Conservation (phyloP, 2,888 invertebrate genomes). For the Leptodirus hochenwartii region DNA sequence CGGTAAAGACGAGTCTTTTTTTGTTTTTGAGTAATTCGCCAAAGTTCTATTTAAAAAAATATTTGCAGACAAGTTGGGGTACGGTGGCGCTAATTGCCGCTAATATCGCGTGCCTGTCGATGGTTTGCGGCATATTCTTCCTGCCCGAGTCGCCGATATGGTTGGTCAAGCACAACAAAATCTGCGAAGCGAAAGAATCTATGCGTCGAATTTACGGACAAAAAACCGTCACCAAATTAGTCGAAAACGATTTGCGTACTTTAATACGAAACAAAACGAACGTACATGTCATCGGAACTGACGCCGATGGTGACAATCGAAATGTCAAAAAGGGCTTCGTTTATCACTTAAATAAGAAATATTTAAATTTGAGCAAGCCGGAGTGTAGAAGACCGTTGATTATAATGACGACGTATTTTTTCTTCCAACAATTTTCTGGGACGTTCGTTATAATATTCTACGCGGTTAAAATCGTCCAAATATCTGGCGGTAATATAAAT, state of each 20-base stretch:
- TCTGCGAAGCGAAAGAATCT: slow-evolving; percentile 27
- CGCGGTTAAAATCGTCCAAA: slow-evolving; percentile 31
- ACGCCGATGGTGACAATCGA: neutral
- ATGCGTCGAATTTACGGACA: slow-evolving; percentile 27
- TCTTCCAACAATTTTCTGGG: slow-evolving; percentile 39
- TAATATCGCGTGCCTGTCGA: slow-evolving; percentile 26
- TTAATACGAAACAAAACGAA: slow-evolving; percentile 16
- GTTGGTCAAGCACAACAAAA: slow-evolving; percentile 29
- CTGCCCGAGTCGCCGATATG: slow-evolving; percentile 37
- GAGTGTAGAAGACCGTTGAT: slow-evolving; percentile 29
- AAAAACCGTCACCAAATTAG: slow-evolving; percentile 14
- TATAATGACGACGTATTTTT: slow-evolving; percentile 31
- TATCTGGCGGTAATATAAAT: slow-evolving; percentile 29
- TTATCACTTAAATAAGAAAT: too few relatives aligned
- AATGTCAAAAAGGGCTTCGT: too few relatives aligned
- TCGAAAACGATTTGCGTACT: slow-evolving; percentile 19
- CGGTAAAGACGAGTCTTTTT: slow-evolving; percentile 21
- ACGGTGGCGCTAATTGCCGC: slow-evolving; percentile 26
- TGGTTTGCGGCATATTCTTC: slow-evolving; percentile 23
- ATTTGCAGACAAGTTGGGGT: slow-evolving; percentile 29
- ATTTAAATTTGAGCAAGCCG: slow-evolving; percentile 23
- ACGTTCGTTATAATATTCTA: slow-evolving; percentile 36
- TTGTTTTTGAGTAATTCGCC: neutral
- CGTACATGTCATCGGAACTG: slow-evolving; percentile 12
- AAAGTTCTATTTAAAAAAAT: slow-evolving; percentile 6